These are phyloP conservation scores for Apotomis betuletana DNA, from an alignment of 2,888 invertebrate species.

Conservation along the genomic window DNA sequence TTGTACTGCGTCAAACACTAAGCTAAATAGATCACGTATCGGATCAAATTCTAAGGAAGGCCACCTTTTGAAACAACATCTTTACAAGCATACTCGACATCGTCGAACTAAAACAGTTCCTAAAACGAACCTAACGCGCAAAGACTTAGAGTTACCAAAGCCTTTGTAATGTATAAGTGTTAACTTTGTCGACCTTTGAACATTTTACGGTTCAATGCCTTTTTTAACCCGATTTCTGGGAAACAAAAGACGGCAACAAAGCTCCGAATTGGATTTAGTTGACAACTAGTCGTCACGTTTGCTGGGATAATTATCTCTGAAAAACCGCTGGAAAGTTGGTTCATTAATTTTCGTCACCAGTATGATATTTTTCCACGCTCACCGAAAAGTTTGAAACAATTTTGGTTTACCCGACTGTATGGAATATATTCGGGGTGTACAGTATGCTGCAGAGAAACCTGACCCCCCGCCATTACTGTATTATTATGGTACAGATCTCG, in stretches of 20 bases:
- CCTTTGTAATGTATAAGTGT: neutral
- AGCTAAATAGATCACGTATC: conserved; percentile 36
- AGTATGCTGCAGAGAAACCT: too few relatives aligned
- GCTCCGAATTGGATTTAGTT: conserved; percentile 30
- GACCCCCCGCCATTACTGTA: too few relatives aligned
- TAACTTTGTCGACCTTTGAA: conserved; percentile 30
- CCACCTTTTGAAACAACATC: conserved; percentile 34
- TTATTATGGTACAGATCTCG: too few relatives aligned
- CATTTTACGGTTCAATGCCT: conserved; percentile 34
- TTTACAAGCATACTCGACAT: conserved; percentile 7
- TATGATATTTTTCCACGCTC: too few relatives aligned
- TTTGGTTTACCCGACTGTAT: too few relatives aligned
- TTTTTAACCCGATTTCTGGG: conserved; percentile 39
- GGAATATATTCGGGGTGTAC: too few relatives aligned
- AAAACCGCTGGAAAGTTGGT: neutral
- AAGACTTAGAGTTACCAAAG: neutral
- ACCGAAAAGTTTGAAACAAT: too few relatives aligned
- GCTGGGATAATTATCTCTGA: neutral
- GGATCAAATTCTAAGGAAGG: conserved; percentile 39
- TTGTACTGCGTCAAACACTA: conserved; percentile 33
- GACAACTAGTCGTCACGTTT: conserved; percentile 17
- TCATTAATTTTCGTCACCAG: neutral
- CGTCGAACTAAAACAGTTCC: neutral
- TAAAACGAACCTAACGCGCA: neutral
- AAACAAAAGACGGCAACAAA: conserved; percentile 39